These are phyloP conservation scores for Pherbina coryleti DNA, from an alignment of 2,888 invertebrate genomes.

Conservation along the genomic window DNA sequence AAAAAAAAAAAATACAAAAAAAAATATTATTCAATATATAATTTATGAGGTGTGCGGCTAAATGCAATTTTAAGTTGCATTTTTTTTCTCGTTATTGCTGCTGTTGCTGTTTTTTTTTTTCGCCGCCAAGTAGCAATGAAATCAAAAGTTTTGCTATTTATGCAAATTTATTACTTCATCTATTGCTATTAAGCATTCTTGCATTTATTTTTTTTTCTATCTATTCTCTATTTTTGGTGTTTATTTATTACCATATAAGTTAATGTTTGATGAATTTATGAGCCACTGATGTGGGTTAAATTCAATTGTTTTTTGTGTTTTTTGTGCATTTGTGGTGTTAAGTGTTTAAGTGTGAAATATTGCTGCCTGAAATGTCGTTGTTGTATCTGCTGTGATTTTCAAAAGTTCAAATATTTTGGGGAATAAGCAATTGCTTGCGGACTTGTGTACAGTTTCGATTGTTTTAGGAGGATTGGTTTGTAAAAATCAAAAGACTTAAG, in stretches of 20 bases:
- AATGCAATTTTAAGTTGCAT: neutral
- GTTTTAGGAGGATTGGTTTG: too few relatives aligned
- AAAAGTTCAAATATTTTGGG: neutral
- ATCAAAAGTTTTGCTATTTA: neutral
- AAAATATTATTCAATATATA: neutral
- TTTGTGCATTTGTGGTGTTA: neutral
- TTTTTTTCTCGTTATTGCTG: neutral
- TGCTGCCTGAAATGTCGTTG: constrained; percentile 11
- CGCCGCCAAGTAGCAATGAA: neutral
- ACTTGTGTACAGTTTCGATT: neutral
- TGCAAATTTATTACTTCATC: neutral
- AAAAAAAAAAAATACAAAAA: neutral
- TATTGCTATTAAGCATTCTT: neutral
- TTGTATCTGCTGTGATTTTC: neutral
- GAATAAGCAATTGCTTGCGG: neutral
- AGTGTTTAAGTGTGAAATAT: neutral
- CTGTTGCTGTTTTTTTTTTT: neutral
- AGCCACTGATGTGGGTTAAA: neutral
- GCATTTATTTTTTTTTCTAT: neutral
- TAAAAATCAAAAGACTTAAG: too few relatives aligned
- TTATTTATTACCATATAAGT: neutral
- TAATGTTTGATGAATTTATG: constrained; percentile 6
- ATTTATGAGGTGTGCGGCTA: neutral
- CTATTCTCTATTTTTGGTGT: neutral
- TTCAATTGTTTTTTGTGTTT: constrained; percentile 8